Evolutionary conservation across 2,888 invertebrate genomes (phyloP), one percentile per base, ranked within the genome.

Genomic region (Drosophila flavopinicola): DNA sequence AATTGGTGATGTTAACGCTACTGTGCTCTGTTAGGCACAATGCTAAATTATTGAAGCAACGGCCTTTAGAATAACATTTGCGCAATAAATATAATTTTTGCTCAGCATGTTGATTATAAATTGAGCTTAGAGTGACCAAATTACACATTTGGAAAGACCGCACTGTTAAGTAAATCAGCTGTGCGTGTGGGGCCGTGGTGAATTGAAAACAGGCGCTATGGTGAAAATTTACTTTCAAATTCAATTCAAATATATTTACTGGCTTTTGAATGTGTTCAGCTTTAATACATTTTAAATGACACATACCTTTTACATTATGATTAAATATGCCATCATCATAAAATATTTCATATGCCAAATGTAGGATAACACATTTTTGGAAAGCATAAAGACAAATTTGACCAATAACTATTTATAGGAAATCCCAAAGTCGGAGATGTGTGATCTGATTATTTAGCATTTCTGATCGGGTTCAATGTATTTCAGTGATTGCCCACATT

Each of bases 111-210:
- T 25, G 13, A 6, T 9, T 17, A 17, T 11, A 29, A 38, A 2
- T 35, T 13, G n/a, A 20, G 4, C 2, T 20, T 20, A 41, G 57
- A 10, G 11, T 58, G 39, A 41, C 39, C 39, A 57, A n/a, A 4
- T 17, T 15, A 6, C 2, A 6, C 11, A n/a, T 2, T 48, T 35
- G 7, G 29, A 35, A 7, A 35, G 51, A 23, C 57, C 51, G 42
- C 37, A 11, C 0, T 0, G n/a, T 13, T 11, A 3, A 20, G 3
- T 1, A 15, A 35, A 35, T 33, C 33, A 52, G 39, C 39, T 35
- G 39, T 20, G 33, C 37, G 15, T 17, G 23, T 24, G 56, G 29
- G 17, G 37, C 10, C 9, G 35, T 2, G 0, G 1, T 13, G 7
- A 11, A 5, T 3, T 17, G 32, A 20, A 20, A 35, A 29, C 9